These are phyloP conservation scores for Lepus oiostolus DNA, from an alignment of 2,797 vertebrate species.

Conservation along the genomic window DNA sequence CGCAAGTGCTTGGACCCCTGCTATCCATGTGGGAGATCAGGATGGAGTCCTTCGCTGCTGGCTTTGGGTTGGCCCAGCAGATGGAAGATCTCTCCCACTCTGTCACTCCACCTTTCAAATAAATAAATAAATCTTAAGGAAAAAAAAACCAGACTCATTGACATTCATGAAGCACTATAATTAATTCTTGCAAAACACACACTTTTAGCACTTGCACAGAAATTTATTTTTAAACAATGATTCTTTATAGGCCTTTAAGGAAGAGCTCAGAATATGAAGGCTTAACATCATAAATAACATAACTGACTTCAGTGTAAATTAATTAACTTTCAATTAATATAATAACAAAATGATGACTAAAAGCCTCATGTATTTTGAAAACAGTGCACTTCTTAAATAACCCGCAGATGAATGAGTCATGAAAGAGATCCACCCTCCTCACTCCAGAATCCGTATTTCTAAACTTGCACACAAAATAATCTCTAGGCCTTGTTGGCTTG, in stretches of 20 bases:
- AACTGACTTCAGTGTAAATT: background rate
- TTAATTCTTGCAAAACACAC: background rate
- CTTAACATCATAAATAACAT: background rate
- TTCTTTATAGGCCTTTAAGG: background rate
- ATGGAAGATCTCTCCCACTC: too few species aligned
- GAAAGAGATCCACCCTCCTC: too few species aligned
- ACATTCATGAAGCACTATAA: background rate
- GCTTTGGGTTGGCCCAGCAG: too few species aligned
- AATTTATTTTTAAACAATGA: background rate
- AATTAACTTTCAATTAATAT: background rate
- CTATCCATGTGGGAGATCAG: too few species aligned
- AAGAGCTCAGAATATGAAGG: background rate
- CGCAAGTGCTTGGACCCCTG: too few species aligned
- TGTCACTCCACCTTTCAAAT: too few species aligned
- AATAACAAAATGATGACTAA: too few species aligned
- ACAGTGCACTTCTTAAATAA: background rate
- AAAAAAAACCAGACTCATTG: background rate
- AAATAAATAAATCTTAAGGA: too few species aligned
- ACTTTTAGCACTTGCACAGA: background rate
- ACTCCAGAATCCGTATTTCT: background rate
- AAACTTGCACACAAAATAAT: background rate
- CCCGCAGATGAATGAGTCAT: background rate
- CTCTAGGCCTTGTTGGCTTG: background rate
- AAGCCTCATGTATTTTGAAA: background rate
- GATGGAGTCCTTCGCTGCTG: too few species aligned